Conservation (phyloP, 2,113 vertebrate species). For the Ceyx melanurus region DNA sequence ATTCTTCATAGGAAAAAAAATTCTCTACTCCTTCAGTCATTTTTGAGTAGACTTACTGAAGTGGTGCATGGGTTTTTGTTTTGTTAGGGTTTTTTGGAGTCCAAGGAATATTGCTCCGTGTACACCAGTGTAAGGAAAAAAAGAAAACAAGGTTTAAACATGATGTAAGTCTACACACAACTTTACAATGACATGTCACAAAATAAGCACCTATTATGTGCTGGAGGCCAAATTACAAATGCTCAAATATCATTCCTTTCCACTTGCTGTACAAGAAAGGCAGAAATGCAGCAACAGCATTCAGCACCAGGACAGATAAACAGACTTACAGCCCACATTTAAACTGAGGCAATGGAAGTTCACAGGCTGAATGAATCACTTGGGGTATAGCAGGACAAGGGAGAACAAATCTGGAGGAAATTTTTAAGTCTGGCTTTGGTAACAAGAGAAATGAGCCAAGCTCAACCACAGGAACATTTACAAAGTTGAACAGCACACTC, state of each 20-base stretch:
- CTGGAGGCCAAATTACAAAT: not conserved
- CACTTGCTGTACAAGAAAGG: not conserved
- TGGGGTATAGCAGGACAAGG: not conserved
- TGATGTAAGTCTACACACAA: not conserved
- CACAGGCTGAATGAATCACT: not conserved
- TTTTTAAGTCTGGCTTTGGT: not conserved
- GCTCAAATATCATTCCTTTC: not conserved
- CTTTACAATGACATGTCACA: not conserved
- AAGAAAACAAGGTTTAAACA: not conserved
- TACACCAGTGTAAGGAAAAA: not conserved
- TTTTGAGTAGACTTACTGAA: not conserved
- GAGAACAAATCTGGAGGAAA: slow-evolving; percentile 9
- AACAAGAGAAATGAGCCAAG: not conserved
- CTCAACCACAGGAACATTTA: not conserved
- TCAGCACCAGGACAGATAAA: not conserved
- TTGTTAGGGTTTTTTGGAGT: not conserved
- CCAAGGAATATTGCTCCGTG: not conserved
- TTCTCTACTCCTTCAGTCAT: not conserved
- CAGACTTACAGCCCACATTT: not conserved
- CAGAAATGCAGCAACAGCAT: slow-evolving; percentile 21
- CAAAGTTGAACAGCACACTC: not conserved
- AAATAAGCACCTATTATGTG: not conserved
- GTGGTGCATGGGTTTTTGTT: not conserved
- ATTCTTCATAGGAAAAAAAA: not conserved
- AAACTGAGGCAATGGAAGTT: not conserved